These are phyloP conservation scores for Tribolium castaneum DNA, from an alignment of 1,140 invertebrate species.

Conservation along the genomic window DNA sequence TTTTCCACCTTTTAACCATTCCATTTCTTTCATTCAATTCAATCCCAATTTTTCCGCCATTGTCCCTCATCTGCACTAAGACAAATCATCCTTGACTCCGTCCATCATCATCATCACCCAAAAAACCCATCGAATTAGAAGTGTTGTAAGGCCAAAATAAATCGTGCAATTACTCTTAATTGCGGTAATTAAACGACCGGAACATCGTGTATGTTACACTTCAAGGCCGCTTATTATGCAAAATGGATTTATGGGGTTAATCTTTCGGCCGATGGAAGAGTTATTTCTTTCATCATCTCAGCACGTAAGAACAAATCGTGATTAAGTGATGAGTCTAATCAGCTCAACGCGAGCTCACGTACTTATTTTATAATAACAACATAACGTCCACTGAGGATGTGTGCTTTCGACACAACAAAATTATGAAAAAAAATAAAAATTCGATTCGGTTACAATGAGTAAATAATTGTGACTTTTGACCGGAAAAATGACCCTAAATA, in stretches of 20 bases:
- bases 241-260: constrained; percentile 24
- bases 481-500: no score
- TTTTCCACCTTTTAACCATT: no score
- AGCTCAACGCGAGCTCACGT: constrained; percentile 22
- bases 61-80: not conserved
- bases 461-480: no score
- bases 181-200: not conserved
- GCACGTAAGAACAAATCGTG: constrained; percentile 25
- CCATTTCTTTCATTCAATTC: no score
- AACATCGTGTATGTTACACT: not conserved
- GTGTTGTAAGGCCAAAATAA: not conserved
- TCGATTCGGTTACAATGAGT: no score
- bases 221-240: not conserved
- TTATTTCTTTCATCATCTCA: constrained; percentile 20
- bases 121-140: not conserved
- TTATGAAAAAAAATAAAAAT: not conserved
- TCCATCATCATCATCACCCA: no score
- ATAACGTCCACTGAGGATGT: constrained; percentile 5
- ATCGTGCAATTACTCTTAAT: not conserved
- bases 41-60: not conserved
- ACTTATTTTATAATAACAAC: constrained; percentile 10
- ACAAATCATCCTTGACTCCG: not conserved
- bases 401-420: not conserved
- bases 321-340: constrained; percentile 21
- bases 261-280: not conserved